phyloP scores from a whole-genome alignment of 1,140 invertebrate species.

The Polyergus mexicanus region DNA sequence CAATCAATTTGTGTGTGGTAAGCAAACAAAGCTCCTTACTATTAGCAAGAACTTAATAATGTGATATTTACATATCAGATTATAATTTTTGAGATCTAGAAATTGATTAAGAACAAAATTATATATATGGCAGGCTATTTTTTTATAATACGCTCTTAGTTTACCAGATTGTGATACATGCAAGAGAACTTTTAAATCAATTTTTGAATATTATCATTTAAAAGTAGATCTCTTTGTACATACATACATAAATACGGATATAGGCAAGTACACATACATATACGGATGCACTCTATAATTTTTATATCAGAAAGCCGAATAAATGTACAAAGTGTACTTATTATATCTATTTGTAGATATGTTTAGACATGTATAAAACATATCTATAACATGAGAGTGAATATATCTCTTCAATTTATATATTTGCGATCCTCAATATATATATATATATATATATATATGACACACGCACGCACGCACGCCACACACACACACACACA shows the following conservation, averaged over 20 bases:
- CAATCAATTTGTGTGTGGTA: slow-evolving; percentile 3
- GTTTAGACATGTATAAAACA: slow-evolving; percentile 62
- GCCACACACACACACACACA: no score
- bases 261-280: slow-evolving; percentile 32
- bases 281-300: slow-evolving; percentile 68
- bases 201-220: slow-evolving; percentile 64
- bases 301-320: slow-evolving; percentile 74
- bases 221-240: slow-evolving; percentile 70
- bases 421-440: slow-evolving; percentile 41
- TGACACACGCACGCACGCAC: no score
- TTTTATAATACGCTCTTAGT: slow-evolving; percentile 57
- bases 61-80: slow-evolving; percentile 4
- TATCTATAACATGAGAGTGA: slow-evolving; percentile 41
- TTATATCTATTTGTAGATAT: slow-evolving; percentile 50
- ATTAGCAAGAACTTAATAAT: slow-evolving; percentile 12
- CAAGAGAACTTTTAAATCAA: slow-evolving; percentile 58
- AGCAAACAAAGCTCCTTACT: not conserved
- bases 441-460: slow-evolving; percentile 4
- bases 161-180: slow-evolving; percentile 46
- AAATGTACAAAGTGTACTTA: slow-evolving; percentile 68
- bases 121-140: slow-evolving; percentile 37
- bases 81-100: slow-evolving; percentile 51
- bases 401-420: slow-evolving; percentile 31
- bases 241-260: slow-evolving; percentile 74
- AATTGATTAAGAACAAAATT: slow-evolving; percentile 55